Evolutionary conservation across 2,113 vertebrate genomes (phyloP), one percentile per base, ranked within the genome.

Genomic region (Cyphomyrus plagiostoma): DNA sequence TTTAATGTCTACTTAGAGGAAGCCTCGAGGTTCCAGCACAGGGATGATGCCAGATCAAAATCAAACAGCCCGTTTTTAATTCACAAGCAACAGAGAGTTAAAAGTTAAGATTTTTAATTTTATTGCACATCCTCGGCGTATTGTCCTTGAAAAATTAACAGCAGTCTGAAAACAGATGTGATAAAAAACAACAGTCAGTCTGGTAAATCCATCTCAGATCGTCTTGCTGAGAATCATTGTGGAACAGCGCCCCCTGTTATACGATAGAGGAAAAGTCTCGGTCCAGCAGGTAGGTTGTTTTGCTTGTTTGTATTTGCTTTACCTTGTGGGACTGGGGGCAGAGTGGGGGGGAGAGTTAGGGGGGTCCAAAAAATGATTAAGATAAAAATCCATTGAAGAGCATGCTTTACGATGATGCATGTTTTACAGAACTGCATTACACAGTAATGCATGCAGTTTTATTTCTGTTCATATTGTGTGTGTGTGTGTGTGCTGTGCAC

Each of bases 181-280:
- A 85, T n/a, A 21, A 49, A 85, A 84, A 23, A 45, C 19, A 66
- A 66, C 30, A 45, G 46, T 49, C 45, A 42, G 74, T 19, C 13
- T 80, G 74, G 9, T 86, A 48, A 56, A 86, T 30, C 23, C 83
- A 86, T 7, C 23, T 26, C 45, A 26, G 21, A 15, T 15, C 83
- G 4, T 50, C 48, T 49, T 86, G 83, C 74, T 42, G 49, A 84
- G 80, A 42, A 58, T 11, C 80, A 83, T 39, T 52, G 74, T 82
- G 56, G 26, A 77, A 89, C 88, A 89, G 88, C 52, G 88, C 88
- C 88, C 77, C 88, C 77, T 89, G 52, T 21, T 17, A 42, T 89
- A 30, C 1, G 19, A 62, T 4, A 30, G 87, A 50, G 83, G 46
- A 48, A 86, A 48, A 48, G 5, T 19, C 30, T 35, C 42, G 74